A percentile compares a stretch with the other conserved stretches of the same genome.
These are phyloP conservation scores for Ladona fulva DNA, from an alignment of 1,140 invertebrate species.

Conservation along the genomic window DNA sequence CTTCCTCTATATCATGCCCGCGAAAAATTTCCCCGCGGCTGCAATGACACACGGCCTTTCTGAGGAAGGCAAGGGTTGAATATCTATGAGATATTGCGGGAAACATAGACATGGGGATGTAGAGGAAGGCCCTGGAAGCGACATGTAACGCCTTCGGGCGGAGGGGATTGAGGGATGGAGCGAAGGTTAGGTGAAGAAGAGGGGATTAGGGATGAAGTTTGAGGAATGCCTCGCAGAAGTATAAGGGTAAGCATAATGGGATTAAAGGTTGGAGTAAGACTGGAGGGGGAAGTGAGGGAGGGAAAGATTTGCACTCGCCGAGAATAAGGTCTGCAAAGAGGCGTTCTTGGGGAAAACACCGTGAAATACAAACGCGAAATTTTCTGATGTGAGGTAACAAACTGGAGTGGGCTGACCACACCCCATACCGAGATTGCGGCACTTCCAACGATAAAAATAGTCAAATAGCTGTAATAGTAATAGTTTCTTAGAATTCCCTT, in stretches of 20 bases:
- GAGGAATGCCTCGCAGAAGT: neutral
- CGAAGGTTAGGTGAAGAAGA: neutral
- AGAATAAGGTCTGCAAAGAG: no score
- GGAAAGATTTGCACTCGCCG: no score
- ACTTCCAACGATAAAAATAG: no score
- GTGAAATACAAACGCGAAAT: no score
- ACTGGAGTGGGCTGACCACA: no score
- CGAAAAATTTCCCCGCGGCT: neutral
- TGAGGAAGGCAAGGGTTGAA: neutral
- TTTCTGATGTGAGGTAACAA: no score
- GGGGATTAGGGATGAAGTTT: neutral
- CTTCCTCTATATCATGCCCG: neutral
- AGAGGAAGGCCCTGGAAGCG: neutral
- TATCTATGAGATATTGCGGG: neutral
- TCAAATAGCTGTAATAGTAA: no score
- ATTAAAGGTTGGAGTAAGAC: neutral
- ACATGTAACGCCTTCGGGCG: neutral
- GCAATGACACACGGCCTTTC: neutral
- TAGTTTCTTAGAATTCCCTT: no score
- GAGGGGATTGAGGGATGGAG: neutral
- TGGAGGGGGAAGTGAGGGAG: no score
- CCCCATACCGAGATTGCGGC: no score
- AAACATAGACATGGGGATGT: neutral
- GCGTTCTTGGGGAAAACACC: no score
- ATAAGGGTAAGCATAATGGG: neutral